Base-by-base conservation (phyloP, 2,888 invertebrate genomes). In the Polymixis flavicincta region DNA sequence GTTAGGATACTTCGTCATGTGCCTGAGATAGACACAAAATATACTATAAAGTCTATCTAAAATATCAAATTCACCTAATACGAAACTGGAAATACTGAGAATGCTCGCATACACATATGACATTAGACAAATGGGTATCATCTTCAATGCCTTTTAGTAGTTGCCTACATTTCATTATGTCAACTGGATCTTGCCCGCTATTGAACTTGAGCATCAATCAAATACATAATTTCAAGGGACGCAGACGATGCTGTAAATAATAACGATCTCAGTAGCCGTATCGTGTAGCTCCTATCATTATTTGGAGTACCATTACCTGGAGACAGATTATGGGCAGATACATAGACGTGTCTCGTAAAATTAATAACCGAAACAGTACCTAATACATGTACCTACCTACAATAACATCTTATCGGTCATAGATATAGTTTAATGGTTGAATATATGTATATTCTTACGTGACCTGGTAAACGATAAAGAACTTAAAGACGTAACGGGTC, bases 191-290 rank as follows among this genome's bases (percentile, higher is more conserved):
- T 19, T 48, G 9, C 19, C 6, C 8, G 11, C 6, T 45, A 37
- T 13, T 32, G 9, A 72, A 59, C 42, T 69, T 54, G 32, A 66
- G 9, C 37, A 50, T 60, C 45, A 83, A 77, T 77, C 45, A 83
- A 69, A 59, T 13, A 14, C n/a, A n/a, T 61, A 19, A 69, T 71
- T 67, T 2, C 13, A 45, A 59, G n/a, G 32, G 19, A 50, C 54
- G 8, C 25, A 22, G 19, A 17, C 2, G 2, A 25, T n/a, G 17
- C 45, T 57, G 55, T 50, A 28, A 52, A 59, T 82, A 76, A 67
- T 60, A 59, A 81, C 19, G 48, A 59, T 22, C 9, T 48, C 22
- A 2, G 6, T 52, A 73, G 19, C 19, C 28, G n/a, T 57, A 19
- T 28, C 59, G 14, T 28, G n/a, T 64, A 55, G 14, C 48, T 13